Conservation (phyloP, 2,888 invertebrate genomes). For the Luperina testacea region DNA sequence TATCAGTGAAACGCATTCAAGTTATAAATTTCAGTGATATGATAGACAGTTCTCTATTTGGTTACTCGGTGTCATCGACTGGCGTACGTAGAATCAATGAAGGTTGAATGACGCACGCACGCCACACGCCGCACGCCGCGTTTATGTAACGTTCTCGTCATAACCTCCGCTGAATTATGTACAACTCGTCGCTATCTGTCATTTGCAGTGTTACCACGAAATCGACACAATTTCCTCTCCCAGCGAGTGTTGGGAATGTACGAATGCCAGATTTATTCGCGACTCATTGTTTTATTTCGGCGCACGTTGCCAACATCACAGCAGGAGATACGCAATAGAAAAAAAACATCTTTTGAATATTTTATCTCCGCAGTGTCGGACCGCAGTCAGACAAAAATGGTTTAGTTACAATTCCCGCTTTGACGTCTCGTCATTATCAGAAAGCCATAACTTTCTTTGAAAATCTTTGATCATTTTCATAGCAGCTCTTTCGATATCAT, state of each 20-base stretch:
- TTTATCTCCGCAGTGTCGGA: conserved; percentile 20
- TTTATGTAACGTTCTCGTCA: conserved; percentile 65
- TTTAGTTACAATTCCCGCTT: conserved; percentile 34
- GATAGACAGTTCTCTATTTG: conserved; percentile 43
- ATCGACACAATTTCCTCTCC: conserved; percentile 51
- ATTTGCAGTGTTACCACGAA: conserved; percentile 61
- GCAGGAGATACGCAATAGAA: conserved; percentile 28
- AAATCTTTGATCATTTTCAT: conserved; percentile 43
- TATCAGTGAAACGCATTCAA: conserved; percentile 26
- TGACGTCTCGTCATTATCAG: conserved; percentile 21
- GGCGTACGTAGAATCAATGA: conserved; percentile 55
- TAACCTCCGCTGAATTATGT: conserved; percentile 62
- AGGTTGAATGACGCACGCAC: conserved; percentile 66
- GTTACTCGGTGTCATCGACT: conserved; percentile 43
- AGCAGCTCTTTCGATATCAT: conserved; percentile 43
- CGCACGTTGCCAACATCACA: conserved; percentile 42
- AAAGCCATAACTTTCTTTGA: conserved; percentile 30
- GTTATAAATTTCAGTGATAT: conserved; percentile 31
- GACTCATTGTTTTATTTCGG: conserved; percentile 45
- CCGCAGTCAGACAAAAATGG: conserved; percentile 25
- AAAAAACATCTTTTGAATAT: conserved; percentile 16
- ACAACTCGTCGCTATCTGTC: conserved; percentile 61
- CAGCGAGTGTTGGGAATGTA: conserved; percentile 39
- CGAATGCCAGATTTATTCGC: conserved; percentile 35
- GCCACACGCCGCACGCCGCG: conserved; percentile 26